Evolutionary conservation across 1,140 invertebrate genomes (phyloP).

Genomic region (Trichonephila inaurata): DNA sequence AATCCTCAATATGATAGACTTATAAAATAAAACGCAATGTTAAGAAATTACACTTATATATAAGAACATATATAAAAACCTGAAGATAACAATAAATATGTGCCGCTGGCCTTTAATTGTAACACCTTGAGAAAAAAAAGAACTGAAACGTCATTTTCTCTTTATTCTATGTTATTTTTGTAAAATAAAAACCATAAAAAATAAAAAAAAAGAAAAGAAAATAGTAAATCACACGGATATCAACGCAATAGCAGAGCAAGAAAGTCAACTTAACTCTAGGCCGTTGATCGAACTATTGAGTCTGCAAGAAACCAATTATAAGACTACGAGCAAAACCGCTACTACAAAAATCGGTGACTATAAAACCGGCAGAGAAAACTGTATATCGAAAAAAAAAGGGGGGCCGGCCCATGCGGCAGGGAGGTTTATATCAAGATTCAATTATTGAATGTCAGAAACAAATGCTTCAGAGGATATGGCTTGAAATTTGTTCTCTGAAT

Average conservation of each 20-base stretch:
- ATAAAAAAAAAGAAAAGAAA: neutral
- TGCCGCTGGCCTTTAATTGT: no score
- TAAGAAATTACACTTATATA: no score
- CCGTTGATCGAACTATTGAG: slow-evolving; percentile 28
- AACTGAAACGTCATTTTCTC: neutral
- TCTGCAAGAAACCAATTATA: slow-evolving; percentile 57
- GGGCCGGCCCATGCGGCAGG: neutral
- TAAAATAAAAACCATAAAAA: neutral
- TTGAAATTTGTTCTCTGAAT: slow-evolving; percentile 45
- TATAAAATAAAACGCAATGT: no score
- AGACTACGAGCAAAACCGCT: slow-evolving; percentile 22
- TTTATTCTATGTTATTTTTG: neutral
- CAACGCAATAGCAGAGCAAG: neutral
- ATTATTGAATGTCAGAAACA: slow-evolving; percentile 71
- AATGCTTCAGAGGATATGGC: slow-evolving; percentile 64
- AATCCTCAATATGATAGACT: no score
- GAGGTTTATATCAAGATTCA: slow-evolving; percentile 70
- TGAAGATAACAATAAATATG: no score
- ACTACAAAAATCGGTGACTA: slow-evolving; percentile 32
- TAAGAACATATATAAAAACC: no score
- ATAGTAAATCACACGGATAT: neutral
- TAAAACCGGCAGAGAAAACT: slow-evolving; percentile 39
- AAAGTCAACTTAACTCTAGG: neutral
- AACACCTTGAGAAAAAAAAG: neutral
- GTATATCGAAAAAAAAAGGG: neutral